Evolutionary conservation across 2,113 vertebrate genomes (phyloP).

Genomic region (Dasypus novemcinctus): DNA sequence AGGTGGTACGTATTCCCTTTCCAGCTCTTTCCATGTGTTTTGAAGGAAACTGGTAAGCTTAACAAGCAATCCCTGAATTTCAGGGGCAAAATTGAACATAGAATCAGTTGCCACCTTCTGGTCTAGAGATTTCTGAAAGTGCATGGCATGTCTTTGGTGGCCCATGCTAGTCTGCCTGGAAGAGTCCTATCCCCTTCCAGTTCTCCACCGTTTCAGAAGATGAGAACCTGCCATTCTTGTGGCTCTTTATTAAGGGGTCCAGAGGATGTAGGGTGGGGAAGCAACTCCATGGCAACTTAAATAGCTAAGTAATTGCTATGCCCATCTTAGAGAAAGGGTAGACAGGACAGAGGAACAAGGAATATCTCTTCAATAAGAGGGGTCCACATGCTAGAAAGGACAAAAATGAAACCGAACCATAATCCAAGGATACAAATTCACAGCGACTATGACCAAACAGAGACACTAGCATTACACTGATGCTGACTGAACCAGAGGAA

Average conservation of each 20-base stretch:
- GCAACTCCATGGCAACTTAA: too few relatives aligned
- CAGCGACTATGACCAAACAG: neutral
- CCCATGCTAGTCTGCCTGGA: neutral
- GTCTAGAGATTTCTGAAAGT: neutral
- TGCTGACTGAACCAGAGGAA: neutral
- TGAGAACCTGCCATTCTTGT: neutral
- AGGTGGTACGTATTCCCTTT: neutral
- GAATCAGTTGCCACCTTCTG: neutral
- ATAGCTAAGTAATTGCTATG: neutral
- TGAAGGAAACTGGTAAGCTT: neutral
- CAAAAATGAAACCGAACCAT: neutral
- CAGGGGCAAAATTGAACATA: neutral
- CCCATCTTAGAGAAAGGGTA: neutral
- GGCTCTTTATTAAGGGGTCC: neutral
- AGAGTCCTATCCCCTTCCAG: neutral
- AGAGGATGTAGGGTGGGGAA: too few relatives aligned
- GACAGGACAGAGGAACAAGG: accelerated
- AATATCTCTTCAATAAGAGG: neutral
- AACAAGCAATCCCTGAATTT: neutral
- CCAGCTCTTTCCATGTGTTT: neutral
- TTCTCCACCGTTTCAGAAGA: neutral
- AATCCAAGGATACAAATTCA: neutral
- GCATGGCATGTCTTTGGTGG: neutral
- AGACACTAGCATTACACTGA: neutral
- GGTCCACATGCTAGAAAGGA: neutral